Evolutionary conservation across 2,797 vertebrate genomes (phyloP).

Genomic region (Takifugu ocellatus): DNA sequence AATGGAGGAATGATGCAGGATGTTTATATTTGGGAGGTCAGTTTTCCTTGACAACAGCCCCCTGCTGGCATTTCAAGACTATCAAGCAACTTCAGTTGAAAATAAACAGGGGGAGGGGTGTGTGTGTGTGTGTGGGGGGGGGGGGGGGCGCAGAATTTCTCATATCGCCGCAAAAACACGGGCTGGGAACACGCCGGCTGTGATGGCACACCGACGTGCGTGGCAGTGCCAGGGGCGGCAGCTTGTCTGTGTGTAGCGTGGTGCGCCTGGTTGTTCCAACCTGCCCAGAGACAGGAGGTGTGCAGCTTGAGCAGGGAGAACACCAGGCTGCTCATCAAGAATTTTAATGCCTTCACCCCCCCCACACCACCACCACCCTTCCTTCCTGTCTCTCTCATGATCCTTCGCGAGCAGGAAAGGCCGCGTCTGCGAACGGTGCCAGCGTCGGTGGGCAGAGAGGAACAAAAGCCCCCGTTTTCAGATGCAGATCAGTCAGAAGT

Average conservation of each 20-base stretch:
- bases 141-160: slow-evolving; percentile 5
- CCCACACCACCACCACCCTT: slow-evolving; percentile 14
- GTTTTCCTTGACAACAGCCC: slow-evolving; percentile 24
- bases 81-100: slow-evolving; percentile 11
- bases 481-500: slow-evolving; percentile 1
- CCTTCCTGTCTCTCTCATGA: slow-evolving; percentile 53
- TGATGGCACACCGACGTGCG: slow-evolving; percentile 44
- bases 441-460: slow-evolving; percentile 22
- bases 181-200: slow-evolving; percentile 44
- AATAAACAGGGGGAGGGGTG: slow-evolving; percentile 2
- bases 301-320: slow-evolving; percentile 62
- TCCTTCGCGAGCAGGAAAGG: slow-evolving; percentile 53
- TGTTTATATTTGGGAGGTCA: slow-evolving; percentile 16
- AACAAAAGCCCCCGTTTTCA: slow-evolving; percentile 18
- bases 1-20: slow-evolving; percentile 2
- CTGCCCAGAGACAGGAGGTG: slow-evolving; percentile 69
- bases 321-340: slow-evolving; percentile 53
- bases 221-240: slow-evolving; percentile 60
- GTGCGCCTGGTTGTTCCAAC: slow-evolving; percentile 55
- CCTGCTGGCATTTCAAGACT: slow-evolving; percentile 12
- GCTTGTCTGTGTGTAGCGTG: slow-evolving; percentile 57
- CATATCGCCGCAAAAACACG: slow-evolving; percentile 35
- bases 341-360: slow-evolving; percentile 49
- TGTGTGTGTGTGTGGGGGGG: no score
- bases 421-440: slow-evolving; percentile 40